Percentiles rank a stretch among this genome's conserved stretches.
These are phyloP conservation scores for Lutraria lutraria DNA, from an alignment of 2,888 invertebrate species.

Conservation along the genomic window DNA sequence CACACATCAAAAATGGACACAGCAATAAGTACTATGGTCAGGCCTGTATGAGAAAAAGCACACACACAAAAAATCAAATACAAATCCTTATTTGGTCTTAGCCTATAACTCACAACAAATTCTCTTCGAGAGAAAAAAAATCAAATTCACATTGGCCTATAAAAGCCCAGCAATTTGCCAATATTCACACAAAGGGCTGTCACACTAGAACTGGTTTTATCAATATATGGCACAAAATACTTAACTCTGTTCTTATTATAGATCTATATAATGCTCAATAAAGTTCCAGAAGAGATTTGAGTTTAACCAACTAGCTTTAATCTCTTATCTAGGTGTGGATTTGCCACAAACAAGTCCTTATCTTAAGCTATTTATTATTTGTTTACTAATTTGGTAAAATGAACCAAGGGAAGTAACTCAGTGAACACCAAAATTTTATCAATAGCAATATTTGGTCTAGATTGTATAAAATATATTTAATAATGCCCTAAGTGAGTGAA, in stretches of 20 bases:
- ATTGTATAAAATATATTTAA: no score
- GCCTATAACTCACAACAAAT: no score
- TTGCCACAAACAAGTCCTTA: neutral
- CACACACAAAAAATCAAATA: no score
- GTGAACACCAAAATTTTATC: neutral
- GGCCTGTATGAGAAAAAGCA: no score
- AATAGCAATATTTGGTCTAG: neutral
- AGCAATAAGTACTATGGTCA: no score
- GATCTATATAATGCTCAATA: neutral
- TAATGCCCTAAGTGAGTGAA: no score
- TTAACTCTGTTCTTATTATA: conserved; percentile 6
- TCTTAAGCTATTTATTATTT: neutral
- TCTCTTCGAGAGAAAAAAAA: no score
- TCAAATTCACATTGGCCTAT: neutral
- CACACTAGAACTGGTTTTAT: neutral
- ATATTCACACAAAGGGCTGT: conserved; percentile 13
- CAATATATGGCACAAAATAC: conserved; percentile 11
- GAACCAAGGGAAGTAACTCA: neutral
- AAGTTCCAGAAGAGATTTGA: neutral
- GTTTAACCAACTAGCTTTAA: neutral
- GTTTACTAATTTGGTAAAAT: neutral
- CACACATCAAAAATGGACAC: no score
- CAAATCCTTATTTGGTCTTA: no score
- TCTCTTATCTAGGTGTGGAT: neutral
- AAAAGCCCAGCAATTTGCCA: conserved; percentile 1